Evolutionary conservation across 2,113 vertebrate genomes (phyloP).

Genomic region (Nestor notabilis): DNA sequence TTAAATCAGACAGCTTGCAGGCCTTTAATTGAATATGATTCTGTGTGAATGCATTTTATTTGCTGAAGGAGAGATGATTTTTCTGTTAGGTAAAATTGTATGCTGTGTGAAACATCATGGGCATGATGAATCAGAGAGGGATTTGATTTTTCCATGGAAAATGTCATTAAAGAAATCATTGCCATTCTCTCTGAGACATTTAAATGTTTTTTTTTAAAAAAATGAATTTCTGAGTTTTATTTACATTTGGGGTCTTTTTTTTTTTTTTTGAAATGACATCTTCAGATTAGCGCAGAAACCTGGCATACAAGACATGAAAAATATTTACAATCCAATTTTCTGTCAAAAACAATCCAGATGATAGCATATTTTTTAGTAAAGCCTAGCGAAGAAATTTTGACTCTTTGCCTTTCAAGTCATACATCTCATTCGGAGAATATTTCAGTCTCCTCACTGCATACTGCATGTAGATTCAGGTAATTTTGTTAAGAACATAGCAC

Average conservation of each 20-base stretch:
- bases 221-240: not conserved
- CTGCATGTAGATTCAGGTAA: not conserved
- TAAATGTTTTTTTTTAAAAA: not conserved
- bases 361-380: not conserved
- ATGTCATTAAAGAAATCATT: not conserved
- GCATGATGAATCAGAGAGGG: not conserved
- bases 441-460: not conserved
- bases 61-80: not conserved
- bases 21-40: conserved; percentile 28
- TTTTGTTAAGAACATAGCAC: not conserved
- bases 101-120: not conserved
- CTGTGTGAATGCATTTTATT: not conserved
- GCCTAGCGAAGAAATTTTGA: not conserved
- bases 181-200: not conserved
- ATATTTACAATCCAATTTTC: not conserved
- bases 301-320: not conserved
- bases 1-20: not conserved
- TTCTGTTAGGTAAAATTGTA: conserved; percentile 30
- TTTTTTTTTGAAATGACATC: not conserved
- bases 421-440: not conserved
- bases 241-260: not conserved
- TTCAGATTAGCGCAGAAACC: not conserved
- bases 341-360: not conserved
- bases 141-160: conserved; percentile 17
- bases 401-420: not conserved